phyloP scores from a whole-genome alignment of 2,888 invertebrate genomes.

The Graphium colonna region DNA sequence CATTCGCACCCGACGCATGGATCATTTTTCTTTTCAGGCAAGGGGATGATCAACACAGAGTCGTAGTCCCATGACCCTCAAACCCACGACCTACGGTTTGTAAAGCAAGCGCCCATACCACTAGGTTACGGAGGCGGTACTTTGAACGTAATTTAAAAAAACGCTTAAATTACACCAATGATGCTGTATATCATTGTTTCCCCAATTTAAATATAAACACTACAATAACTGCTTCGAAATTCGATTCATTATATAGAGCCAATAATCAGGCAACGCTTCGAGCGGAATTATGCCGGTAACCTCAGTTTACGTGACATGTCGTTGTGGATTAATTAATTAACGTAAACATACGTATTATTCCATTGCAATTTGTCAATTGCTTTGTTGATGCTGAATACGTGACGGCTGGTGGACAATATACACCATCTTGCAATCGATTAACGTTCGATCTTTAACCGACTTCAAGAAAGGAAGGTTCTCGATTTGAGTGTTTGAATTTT shows the following conservation, averaged over 20 bases:
- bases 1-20: no score
- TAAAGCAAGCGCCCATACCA: no score
- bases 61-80: no score
- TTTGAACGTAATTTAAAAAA: neutral
- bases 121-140: no score
- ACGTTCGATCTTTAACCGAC: no score
- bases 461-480: no score
- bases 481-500: no score
- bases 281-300: constrained; percentile 50
- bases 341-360: constrained; percentile 33
- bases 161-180: neutral
- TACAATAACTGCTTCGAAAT: constrained; percentile 34
- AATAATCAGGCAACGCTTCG: constrained; percentile 44
- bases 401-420: neutral
- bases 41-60: no score
- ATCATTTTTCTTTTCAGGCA: no score
- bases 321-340: constrained; percentile 54
- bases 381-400: constrained; percentile 26
- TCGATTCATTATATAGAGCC: constrained; percentile 42
- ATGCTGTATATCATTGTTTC: constrained; percentile 6
- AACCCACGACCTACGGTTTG: no score
- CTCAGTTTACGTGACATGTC: constrained; percentile 51
- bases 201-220: constrained; percentile 19
- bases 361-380: constrained; percentile 40
- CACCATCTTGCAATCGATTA: neutral